A percentile compares a stretch with the other conserved stretches of the same genome.
Evolutionary conservation across 2,888 invertebrate species (phyloP).

Genomic region (Microplitis manilae): DNA sequence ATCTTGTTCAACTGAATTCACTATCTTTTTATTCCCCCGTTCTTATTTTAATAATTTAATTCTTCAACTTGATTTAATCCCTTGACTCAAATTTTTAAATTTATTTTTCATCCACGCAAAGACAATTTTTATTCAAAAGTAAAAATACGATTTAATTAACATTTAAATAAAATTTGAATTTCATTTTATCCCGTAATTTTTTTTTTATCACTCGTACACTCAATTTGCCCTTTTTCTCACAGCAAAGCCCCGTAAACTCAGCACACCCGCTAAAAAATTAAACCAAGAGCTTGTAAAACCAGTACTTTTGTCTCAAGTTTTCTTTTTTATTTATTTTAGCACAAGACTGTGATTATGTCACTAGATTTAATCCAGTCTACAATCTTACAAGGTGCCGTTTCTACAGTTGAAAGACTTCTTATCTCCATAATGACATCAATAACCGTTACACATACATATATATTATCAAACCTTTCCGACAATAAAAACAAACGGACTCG

Average conservation of each 20-base stretch:
- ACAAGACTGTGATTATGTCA: conserved; percentile 21
- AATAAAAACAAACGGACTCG: no score
- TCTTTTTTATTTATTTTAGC: conserved; percentile 4
- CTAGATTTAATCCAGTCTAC: conserved; percentile 16
- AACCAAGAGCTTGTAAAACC: conserved; percentile 10
- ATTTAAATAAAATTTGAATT: not conserved
- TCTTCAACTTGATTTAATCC: not conserved
- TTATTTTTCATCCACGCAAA: not conserved
- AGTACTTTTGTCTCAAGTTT: conserved; percentile 5
- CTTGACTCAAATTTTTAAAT: not conserved
- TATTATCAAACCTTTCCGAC: not conserved
- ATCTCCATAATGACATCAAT: not conserved
- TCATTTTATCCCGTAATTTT: not conserved
- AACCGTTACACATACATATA: not conserved
- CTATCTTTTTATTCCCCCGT: not conserved
- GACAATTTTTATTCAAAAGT: not conserved
- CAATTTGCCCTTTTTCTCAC: not conserved
- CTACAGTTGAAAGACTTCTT: conserved; percentile 19
- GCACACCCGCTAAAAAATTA: conserved; percentile 3
- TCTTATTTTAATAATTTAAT: conserved; percentile 3
- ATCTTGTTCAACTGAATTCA: not conserved
- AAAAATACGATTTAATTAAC: not conserved
- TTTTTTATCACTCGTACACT: not conserved
- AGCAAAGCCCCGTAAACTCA: not conserved
- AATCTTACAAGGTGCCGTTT: not conserved